Conservation (phyloP, 2,113 vertebrate species). For the Epinephelus lanceolatus region DNA sequence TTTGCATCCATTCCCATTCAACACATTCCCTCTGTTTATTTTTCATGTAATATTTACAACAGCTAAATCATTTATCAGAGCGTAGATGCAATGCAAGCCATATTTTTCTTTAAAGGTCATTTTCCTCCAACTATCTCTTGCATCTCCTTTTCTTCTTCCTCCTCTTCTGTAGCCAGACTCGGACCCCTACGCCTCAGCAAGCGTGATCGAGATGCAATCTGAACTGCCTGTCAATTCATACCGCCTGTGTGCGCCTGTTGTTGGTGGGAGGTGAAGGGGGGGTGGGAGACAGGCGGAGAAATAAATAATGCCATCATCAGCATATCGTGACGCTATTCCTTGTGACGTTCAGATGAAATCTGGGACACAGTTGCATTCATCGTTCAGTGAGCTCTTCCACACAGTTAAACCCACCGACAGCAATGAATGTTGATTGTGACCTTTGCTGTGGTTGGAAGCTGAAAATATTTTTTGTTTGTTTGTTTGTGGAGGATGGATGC, state of each 20-base stretch:
- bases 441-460: slow-evolving; percentile 76
- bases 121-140: slow-evolving; percentile 22
- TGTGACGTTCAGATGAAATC: slow-evolving; percentile 79
- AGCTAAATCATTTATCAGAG: slow-evolving; percentile 27
- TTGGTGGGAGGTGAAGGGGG: slow-evolving; percentile 5
- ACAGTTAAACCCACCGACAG: slow-evolving; percentile 99
- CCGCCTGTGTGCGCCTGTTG: slow-evolving; percentile 28
- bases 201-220: slow-evolving; percentile 68
- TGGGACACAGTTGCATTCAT: slow-evolving; percentile 99
- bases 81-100: not conserved
- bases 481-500: slow-evolving; percentile 13
- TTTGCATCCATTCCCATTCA: not conserved
- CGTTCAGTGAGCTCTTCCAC: slow-evolving; percentile 98
- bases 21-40: not conserved
- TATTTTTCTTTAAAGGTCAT: slow-evolving; percentile 54
- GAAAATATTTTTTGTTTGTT: slow-evolving; percentile 15
- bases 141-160: slow-evolving; percentile 19
- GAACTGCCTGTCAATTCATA: slow-evolving; percentile 59
- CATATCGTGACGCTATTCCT: slow-evolving; percentile 70
- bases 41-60: slow-evolving; percentile 19
- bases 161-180: slow-evolving; percentile 10
- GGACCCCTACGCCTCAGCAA: slow-evolving; percentile 15
- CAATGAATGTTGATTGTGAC: slow-evolving; percentile 99
- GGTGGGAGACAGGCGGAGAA: slow-evolving; percentile 8
- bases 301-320: slow-evolving; percentile 75